These are phyloP conservation scores for Syngnathus scovelli DNA, from an alignment of 2,113 vertebrate genomes.

Conservation along the genomic window DNA sequence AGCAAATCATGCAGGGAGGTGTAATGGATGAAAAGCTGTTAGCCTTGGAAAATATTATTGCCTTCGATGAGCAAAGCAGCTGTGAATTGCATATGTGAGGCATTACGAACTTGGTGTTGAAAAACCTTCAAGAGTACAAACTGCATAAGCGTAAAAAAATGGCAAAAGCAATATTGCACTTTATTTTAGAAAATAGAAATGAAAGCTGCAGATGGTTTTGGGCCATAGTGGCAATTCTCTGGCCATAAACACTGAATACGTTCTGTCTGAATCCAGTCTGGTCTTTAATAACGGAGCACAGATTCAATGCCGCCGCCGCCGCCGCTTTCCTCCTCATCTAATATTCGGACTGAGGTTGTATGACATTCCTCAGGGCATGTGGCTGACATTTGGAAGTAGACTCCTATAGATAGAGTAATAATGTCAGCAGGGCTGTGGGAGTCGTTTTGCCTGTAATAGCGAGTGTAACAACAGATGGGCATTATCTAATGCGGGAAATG, in stretches of 20 bases:
- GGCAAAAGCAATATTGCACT: conserved; percentile 28
- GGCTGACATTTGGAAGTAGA: conserved; percentile 65
- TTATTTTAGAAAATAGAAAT: conserved; percentile 25
- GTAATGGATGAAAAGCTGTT: conserved; percentile 18
- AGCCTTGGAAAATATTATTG: neutral
- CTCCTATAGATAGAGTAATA: conserved; percentile 60
- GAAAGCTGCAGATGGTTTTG: conserved; percentile 26
- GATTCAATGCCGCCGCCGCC: conserved; percentile 14
- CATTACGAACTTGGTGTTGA: neutral
- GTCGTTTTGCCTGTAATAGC: conserved; percentile 46
- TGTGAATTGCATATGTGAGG: neutral
- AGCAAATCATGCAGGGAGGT: neutral
- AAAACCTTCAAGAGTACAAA: conserved; percentile 4
- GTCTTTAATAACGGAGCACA: conserved; percentile 50
- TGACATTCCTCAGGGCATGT: conserved; percentile 58
- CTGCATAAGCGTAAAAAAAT: conserved; percentile 10
- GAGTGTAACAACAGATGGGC: conserved; percentile 27
- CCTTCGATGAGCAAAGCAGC: conserved; percentile 7
- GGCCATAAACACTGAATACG: conserved; percentile 38
- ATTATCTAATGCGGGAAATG: conserved; percentile 39
- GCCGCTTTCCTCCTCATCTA: conserved; percentile 40
- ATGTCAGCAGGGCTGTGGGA: conserved; percentile 50
- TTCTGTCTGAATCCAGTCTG: conserved; percentile 38
- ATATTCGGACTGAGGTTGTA: conserved; percentile 52
- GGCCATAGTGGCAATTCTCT: conserved; percentile 12